phyloP scores from a whole-genome alignment of 2,113 vertebrate species.

The Eolophus roseicapilla region DNA sequence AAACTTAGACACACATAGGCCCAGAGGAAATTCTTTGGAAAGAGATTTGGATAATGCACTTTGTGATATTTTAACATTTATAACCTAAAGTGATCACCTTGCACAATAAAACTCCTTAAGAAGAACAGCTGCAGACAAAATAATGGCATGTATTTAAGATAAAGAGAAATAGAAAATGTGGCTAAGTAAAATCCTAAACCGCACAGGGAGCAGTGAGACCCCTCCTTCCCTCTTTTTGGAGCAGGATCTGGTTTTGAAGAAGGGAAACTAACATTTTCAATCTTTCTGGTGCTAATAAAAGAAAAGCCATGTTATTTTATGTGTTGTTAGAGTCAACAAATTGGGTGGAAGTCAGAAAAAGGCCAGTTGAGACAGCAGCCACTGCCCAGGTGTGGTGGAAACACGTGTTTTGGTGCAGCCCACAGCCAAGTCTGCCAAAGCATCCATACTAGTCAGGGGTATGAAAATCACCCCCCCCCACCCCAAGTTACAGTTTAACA shows the following conservation, averaged over 20 bases:
- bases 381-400: not conserved
- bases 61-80: not conserved
- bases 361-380: not conserved
- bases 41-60: not conserved
- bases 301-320: not conserved
- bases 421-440: not conserved
- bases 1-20: accelerated
- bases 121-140: not conserved
- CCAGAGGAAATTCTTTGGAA: accelerated
- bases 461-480: not conserved
- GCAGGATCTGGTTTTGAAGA: not conserved
- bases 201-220: not conserved
- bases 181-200: not conserved
- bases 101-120: not conserved
- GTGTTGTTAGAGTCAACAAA: not conserved
- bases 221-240: not conserved
- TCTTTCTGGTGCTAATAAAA: not conserved
- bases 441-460: not conserved
- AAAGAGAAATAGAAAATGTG: not conserved
- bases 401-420: not conserved
- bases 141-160: not conserved
- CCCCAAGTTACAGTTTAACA: not conserved
- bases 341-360: not conserved
- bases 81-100: not conserved
- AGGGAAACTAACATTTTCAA: not conserved